Percentiles rank a stretch among this genome's conserved stretches.
These are phyloP conservation scores for Frieseomelitta varia DNA, from an alignment of 1,140 invertebrate species.

Conservation along the genomic window DNA sequence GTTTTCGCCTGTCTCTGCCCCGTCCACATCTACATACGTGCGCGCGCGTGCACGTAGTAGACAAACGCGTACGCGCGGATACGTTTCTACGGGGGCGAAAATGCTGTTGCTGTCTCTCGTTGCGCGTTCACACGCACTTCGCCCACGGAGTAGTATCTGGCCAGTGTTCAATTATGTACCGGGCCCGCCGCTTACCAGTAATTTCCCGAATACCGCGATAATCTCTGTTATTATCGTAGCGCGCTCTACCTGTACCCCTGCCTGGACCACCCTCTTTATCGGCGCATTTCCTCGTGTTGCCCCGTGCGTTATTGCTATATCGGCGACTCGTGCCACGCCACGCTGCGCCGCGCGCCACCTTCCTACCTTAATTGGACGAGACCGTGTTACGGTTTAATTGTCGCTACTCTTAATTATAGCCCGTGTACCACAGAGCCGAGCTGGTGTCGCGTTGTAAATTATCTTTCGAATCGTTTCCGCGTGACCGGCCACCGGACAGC, in stretches of 20 bases:
- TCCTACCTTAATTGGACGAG: slow-evolving; percentile 59
- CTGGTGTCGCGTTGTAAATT: slow-evolving; percentile 30
- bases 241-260: slow-evolving; percentile 55
- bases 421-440: background rate
- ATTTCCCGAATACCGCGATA: slow-evolving; percentile 75
- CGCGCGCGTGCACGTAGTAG: too few relatives aligned
- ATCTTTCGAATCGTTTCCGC: slow-evolving; percentile 38
- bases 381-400: slow-evolving; percentile 61
- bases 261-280: slow-evolving; percentile 17
- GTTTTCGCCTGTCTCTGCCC: background rate
- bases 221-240: slow-evolving; percentile 74
- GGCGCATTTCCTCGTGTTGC: slow-evolving; percentile 43
- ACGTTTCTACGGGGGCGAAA: background rate
- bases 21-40: background rate
- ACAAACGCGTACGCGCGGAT: background rate
- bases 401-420: slow-evolving; percentile 53
- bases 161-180: slow-evolving; percentile 75
- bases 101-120: slow-evolving; percentile 45
- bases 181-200: slow-evolving; percentile 69
- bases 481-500: background rate
- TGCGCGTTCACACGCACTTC: slow-evolving; percentile 39
- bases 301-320: slow-evolving; percentile 61
- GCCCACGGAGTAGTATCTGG: slow-evolving; percentile 60
- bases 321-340: slow-evolving; percentile 19
- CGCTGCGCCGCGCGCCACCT: slow-evolving; percentile 12